Evolutionary conservation across 2,888 invertebrate species (phyloP).

Genomic region (Diploptera punctata): DNA sequence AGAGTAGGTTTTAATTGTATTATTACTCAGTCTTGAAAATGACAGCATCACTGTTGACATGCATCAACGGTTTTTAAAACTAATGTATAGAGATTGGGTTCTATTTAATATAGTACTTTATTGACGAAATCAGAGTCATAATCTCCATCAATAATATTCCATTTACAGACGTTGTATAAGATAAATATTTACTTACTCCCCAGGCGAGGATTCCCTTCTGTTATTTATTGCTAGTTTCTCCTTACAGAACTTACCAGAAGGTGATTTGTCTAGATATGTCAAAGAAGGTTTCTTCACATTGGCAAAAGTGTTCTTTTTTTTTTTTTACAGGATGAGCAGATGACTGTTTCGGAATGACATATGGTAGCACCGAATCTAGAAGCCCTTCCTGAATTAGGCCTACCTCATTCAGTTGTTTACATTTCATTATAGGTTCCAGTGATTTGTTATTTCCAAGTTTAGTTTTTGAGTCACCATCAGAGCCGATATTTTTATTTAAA

Average conservation of each 20-base stretch:
- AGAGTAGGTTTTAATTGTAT: no score
- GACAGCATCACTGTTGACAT: no score
- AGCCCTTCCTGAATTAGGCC: conserved; percentile 82
- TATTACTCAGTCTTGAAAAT: no score
- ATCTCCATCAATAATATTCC: no score
- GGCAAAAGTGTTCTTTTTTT: conserved; percentile 21
- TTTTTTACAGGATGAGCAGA: not conserved
- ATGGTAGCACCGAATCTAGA: conserved; percentile 81
- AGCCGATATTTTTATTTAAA: no score
- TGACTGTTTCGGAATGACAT: conserved; percentile 66
- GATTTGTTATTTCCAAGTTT: no score
- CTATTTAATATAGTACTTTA: no score
- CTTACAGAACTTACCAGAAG: conserved; percentile 16
- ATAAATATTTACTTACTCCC: conserved; percentile 28
- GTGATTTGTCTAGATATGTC: not conserved
- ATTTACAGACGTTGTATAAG: no score
- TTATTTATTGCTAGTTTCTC: conserved; percentile 13
- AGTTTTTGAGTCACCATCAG: no score
- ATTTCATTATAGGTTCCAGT: conserved; percentile 50
- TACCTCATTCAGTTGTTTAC: conserved; percentile 65
- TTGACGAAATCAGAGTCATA: no score
- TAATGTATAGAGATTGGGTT: no score
- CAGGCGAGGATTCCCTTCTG: conserved; percentile 33
- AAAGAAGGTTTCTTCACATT: conserved; percentile 6
- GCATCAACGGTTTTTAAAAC: no score